Base-by-base conservation (phyloP, 1,140 invertebrate genomes). In the Portunus trituberculatus region DNA sequence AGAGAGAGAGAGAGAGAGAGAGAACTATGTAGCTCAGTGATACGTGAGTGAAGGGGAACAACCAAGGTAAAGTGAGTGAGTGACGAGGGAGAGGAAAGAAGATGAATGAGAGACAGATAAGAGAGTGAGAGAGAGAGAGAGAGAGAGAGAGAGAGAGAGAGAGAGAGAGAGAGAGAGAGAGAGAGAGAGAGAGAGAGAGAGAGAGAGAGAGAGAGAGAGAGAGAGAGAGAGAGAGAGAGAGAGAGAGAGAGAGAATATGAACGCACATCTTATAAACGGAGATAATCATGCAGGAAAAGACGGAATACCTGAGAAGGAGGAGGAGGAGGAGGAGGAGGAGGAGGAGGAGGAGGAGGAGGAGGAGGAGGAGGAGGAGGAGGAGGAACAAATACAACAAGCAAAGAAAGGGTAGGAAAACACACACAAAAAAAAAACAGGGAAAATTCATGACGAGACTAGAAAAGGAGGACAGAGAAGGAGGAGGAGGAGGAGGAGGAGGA, bases 1-100 rank as follows among this genome's bases (percentile, higher is more conserved):
- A 59, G 52, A 59, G 52, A 59, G 52, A 59, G 52, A 59, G 52
- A 59, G 84, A 86, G 84, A 86, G 84, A 86, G 84, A 86, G 84
- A 86, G 84, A 86, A 2, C 52, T 20, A 59, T 59, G 16, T 59
- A 39, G 52, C 10, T 59, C 0, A 59, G 52, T 59, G 12, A 59
- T 59, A 59, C 52, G 52, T 59, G 52, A 59, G 52, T 12, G 52
- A 59, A 59, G 52, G 52, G 52, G 39, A 39, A 39, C 1, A 39
- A 39, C 39, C 39, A 10, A 59, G 2, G 12, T 12, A 59, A 20
- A 59, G 52, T 14, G 52, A 59, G 52, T 14, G 52, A 59, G 52
- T 14, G 52, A 59, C 1, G 52, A 59, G 52, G 16, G 52, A 59
- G 52, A 59, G 8, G 16, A 4, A 20, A 59, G 52, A 59, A 59